Base-by-base conservation (phyloP, 2,888 invertebrate genomes). In the Aspidiotus rigidus region DNA sequence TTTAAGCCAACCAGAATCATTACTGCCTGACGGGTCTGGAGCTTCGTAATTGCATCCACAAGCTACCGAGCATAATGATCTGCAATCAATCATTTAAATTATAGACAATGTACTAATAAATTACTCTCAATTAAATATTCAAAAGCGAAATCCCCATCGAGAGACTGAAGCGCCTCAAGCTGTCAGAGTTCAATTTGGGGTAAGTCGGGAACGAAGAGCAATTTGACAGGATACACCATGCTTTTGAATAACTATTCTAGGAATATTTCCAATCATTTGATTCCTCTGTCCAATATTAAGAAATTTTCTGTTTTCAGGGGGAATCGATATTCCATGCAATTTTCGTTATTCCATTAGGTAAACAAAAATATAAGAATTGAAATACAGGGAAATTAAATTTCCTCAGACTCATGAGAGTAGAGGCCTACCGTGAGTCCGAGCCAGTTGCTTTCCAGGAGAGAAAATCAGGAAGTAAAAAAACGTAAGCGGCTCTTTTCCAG, bases 11-110 rank as follows among this genome's bases (percentile, higher is more conserved):
- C 83, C 82, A 56, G 75, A 75, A 71, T 78, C 79, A 0, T 80
- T 83, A 71, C 83, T 81, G 70, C 79, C 80, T 72, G 83, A 81
- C 73, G 28, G 28, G 70, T 79, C 80, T 72, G 83, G 81, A 73
- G 87, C 2, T 87, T 78, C 49, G 77, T 88, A 95, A 73, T 90
- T 90, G 96, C 96, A 96, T 79, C 97, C 97, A 77, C 96, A 96
- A 6, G 91, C 90, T 69, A 93, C 81, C 7, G 94, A 93, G 78
- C 96, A 97, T 13, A 93, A 79, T 0, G 96, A 97, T 76, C 95
- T 87, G 72, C 70, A 71, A 62, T 7, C 2, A n/a, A 49, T 28
- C 28, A 28, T 28, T 28, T 28, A 28, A 5, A 28, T 28, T 28
- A 28, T 28, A 28, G 1, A 5, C n/a, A n/a, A n/a, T n/a, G n/a